Evolutionary conservation across 2,888 invertebrate species (phyloP).

Genomic region (Drosophila yooni): DNA sequence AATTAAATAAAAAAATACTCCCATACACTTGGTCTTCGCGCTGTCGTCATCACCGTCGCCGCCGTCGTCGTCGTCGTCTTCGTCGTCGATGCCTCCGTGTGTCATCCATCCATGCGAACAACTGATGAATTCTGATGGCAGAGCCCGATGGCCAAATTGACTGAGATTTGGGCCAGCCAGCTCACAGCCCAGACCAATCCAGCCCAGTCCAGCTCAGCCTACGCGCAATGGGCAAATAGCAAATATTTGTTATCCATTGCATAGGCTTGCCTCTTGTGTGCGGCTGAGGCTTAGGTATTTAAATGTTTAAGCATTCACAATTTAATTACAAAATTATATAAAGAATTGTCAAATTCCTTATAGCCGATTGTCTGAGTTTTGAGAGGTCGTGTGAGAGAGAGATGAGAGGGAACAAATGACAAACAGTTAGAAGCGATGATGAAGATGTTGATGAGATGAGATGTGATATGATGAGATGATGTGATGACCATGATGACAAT

Average conservation of each 20-base stretch:
- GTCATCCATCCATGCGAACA: slow-evolving; percentile 50
- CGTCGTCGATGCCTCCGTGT: slow-evolving; percentile 46
- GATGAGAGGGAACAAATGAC: slow-evolving; percentile 42
- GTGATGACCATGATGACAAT: slow-evolving; percentile 50
- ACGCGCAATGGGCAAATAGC: slow-evolving; percentile 32
- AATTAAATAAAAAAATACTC: neutral
- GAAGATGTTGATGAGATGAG: slow-evolving; percentile 29
- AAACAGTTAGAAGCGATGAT: slow-evolving; percentile 63
- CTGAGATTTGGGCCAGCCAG: slow-evolving; percentile 58
- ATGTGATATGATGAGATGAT: neutral
- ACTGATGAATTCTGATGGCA: slow-evolving; percentile 62
- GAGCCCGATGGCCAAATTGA: slow-evolving; percentile 58
- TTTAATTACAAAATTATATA: slow-evolving; percentile 73
- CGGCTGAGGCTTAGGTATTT: slow-evolving; percentile 72
- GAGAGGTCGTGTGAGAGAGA: slow-evolving; percentile 60
- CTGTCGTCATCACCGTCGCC: slow-evolving; percentile 45
- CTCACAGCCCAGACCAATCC: slow-evolving; percentile 1
- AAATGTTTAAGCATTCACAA: slow-evolving; percentile 67
- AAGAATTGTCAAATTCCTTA: slow-evolving; percentile 83
- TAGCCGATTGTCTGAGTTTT: slow-evolving; percentile 69
- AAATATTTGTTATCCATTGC: slow-evolving; percentile 25
- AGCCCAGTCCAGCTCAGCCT: slow-evolving; percentile 32
- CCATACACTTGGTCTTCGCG: slow-evolving; percentile 35
- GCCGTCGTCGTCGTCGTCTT: slow-evolving; percentile 40
- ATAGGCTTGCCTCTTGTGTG: slow-evolving; percentile 60